These are phyloP conservation scores for Petrocephalus microphthalmus DNA, from an alignment of 2,113 vertebrate species.

Conservation along the genomic window DNA sequence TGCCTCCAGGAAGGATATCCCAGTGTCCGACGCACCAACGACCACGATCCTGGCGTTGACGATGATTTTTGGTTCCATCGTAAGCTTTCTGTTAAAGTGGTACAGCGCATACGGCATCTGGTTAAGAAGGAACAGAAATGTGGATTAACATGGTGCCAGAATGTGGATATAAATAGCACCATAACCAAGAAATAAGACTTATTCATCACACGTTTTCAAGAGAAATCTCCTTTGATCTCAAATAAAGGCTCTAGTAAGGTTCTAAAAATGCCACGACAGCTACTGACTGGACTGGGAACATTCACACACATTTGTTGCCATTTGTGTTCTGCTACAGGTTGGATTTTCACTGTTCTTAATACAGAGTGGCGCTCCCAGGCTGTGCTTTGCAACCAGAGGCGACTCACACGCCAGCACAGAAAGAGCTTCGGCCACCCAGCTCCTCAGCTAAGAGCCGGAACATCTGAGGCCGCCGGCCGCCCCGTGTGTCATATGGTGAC, in stretches of 20 bases:
- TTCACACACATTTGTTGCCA: not conserved
- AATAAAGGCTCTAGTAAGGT: not conserved
- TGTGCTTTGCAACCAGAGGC: not conserved
- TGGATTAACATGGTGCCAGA: not conserved
- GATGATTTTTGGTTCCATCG: conserved; percentile 72
- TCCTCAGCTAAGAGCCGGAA: not conserved
- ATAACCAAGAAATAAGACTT: not conserved
- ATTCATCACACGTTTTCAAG: not conserved
- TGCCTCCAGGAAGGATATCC: conserved; percentile 78
- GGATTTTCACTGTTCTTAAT: not conserved
- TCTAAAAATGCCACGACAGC: not conserved
- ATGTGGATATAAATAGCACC: not conserved
- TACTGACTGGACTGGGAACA: not conserved
- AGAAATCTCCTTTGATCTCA: not conserved
- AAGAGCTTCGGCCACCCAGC: not conserved
- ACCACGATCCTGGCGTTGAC: conserved; percentile 82
- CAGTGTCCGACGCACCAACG: conserved; percentile 83
- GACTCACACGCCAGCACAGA: not conserved
- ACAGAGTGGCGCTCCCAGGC: not conserved
- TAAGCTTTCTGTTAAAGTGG: conserved; percentile 80
- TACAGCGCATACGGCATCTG: conserved; percentile 73
- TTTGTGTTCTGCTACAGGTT: not conserved
- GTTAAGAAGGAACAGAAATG: conserved; percentile 29
- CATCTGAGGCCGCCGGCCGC: not conserved
- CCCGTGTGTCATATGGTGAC: not conserved